These are phyloP conservation scores for western clawed frog (Xenopus tropicalis) DNA, from an alignment of 2,113 vertebrate species.

Conservation along the genomic window DNA sequence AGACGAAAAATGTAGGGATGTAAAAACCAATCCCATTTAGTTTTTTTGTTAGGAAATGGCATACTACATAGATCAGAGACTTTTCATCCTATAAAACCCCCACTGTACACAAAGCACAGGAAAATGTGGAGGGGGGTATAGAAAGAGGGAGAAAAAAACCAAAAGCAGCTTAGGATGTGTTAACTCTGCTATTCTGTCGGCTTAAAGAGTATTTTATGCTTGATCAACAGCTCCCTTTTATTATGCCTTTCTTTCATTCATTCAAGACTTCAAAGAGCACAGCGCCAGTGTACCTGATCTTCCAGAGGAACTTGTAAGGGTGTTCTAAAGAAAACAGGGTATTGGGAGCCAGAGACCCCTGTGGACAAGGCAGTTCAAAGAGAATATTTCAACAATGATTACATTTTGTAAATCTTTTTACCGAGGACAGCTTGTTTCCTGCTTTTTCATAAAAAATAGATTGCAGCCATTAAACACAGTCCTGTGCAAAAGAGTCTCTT, in stretches of 20 bases:
- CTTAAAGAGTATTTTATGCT: constrained; percentile 87
- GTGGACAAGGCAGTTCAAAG: constrained; percentile 80
- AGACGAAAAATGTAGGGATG: constrained; percentile 51
- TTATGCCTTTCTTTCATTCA: constrained; percentile 83
- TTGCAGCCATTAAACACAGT: constrained; percentile 73
- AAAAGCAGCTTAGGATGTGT: constrained; percentile 86
- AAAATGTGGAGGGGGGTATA: constrained; percentile 66
- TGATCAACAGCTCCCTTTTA: constrained; percentile 83
- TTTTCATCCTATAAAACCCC: constrained; percentile 76
- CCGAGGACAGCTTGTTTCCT: constrained; percentile 72
- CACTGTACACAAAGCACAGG: constrained; percentile 83
- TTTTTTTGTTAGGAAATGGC: constrained; percentile 70
- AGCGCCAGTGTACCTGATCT: constrained; percentile 79
- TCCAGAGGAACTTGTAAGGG: constrained; percentile 72
- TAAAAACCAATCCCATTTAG: constrained; percentile 73
- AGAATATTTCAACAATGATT: constrained; percentile 84
- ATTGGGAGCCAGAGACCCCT: constrained; percentile 77
- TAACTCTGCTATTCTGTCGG: constrained; percentile 83
- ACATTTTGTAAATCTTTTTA: constrained; percentile 87
- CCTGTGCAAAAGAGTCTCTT: constrained; percentile 68
- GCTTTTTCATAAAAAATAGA: constrained; percentile 78
- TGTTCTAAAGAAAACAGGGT: constrained; percentile 75
- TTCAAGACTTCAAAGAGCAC: constrained; percentile 78
- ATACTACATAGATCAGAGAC: constrained; percentile 81
- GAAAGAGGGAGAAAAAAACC: neutral